Conservation (phyloP, 2,888 invertebrate genomes). For the Mimachlamys varia region DNA sequence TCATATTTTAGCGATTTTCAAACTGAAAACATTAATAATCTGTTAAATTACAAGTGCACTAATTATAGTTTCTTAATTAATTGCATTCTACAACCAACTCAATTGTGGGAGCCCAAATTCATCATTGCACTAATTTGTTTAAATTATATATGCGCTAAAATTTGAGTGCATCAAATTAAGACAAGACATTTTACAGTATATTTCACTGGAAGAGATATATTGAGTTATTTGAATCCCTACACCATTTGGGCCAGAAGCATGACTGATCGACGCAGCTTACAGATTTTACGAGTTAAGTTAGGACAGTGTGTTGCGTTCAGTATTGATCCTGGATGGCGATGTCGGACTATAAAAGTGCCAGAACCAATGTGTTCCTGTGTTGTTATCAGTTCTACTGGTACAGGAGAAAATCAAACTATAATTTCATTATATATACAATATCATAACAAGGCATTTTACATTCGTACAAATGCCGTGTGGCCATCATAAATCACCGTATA, state of each 20-base stretch:
- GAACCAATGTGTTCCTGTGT: not conserved
- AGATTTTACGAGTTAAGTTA: not conserved
- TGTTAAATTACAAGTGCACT: too few species aligned
- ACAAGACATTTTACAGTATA: too few species aligned
- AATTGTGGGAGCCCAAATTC: too few species aligned
- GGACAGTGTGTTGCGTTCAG: not conserved
- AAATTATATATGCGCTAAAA: too few species aligned
- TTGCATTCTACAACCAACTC: too few species aligned
- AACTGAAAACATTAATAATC: too few species aligned
- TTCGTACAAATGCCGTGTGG: not conserved
- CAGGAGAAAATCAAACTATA: not conserved
- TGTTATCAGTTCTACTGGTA: constrained; percentile 21
- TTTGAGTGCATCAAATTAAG: too few species aligned
- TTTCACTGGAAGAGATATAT: not conserved
- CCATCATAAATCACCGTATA: not conserved
- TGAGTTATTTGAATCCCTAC: not conserved
- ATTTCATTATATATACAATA: constrained; percentile 21
- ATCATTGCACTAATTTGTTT: too few species aligned
- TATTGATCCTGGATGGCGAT: not conserved
- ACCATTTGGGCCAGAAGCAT: not conserved
- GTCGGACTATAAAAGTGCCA: not conserved
- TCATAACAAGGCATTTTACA: not conserved
- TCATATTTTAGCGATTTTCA: too few species aligned
- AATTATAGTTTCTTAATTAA: too few species aligned
- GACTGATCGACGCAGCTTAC: not conserved